A percentile compares a stretch with the other conserved stretches of the same genome.
These are phyloP conservation scores for Athripsodes cinereus DNA, from an alignment of 2,888 invertebrate species.

Conservation along the genomic window DNA sequence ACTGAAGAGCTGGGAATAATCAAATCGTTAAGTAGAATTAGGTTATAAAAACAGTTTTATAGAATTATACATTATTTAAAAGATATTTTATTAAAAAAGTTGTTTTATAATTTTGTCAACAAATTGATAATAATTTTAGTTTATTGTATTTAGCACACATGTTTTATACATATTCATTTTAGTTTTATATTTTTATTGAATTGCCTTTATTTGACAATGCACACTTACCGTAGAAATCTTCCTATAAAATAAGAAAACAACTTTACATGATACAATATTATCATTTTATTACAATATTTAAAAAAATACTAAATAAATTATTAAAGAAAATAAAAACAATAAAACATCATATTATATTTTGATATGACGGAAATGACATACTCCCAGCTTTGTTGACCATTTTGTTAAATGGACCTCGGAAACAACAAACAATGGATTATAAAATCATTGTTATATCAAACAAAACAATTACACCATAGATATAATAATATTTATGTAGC, in stretches of 20 bases:
- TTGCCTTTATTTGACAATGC: not conserved
- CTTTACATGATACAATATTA: not conserved
- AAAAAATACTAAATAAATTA: not conserved
- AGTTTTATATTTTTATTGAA: not conserved
- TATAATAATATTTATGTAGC: too few species aligned
- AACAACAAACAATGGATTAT: not conserved
- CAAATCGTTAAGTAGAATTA: not conserved
- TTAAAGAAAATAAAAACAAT: not conserved
- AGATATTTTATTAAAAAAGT: not conserved
- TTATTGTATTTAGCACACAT: too few species aligned
- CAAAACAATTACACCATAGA: too few species aligned
- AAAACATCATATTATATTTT: not conserved
- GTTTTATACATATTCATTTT: too few species aligned
- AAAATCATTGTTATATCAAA: too few species aligned
- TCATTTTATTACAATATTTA: not conserved
- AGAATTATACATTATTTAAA: not conserved
- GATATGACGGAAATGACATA: not conserved
- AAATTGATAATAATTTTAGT: not conserved
- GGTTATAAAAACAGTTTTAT: too few species aligned
- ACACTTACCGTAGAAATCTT: not conserved
- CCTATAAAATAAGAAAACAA: not conserved
- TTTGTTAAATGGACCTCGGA: not conserved
- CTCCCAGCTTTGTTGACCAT: not conserved
- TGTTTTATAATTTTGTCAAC: not conserved
- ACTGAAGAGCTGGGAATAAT: not conserved